Evolutionary conservation across 2,113 vertebrate species (phyloP).

Genomic region (Oostethus manadensis): DNA sequence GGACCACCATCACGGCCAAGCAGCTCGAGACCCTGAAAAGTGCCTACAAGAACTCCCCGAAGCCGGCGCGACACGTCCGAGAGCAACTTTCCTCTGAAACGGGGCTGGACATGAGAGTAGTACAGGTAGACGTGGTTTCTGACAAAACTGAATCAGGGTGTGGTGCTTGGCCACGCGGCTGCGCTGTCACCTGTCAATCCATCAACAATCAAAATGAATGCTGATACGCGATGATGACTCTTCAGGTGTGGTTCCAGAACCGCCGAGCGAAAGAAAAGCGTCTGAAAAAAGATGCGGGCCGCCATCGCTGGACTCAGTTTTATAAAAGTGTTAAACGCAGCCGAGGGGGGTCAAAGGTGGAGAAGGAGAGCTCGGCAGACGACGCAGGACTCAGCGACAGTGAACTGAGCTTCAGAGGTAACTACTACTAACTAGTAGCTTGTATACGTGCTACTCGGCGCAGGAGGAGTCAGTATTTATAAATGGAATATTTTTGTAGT

Average conservation of each 20-base stretch:
- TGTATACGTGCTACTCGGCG: no score
- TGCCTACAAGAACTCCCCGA: slow-evolving; percentile 97
- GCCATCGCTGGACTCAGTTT: slow-evolving; percentile 97
- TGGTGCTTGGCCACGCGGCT: not conserved
- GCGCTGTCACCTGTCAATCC: no score
- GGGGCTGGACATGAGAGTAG: slow-evolving; percentile 95
- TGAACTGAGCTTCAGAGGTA: slow-evolving; percentile 96
- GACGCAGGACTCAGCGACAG: slow-evolving; percentile 96
- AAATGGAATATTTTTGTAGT: no score
- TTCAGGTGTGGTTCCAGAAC: slow-evolving; percentile 98
- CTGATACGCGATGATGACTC: not conserved
- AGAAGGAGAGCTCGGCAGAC: slow-evolving; percentile 93
- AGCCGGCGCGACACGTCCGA: slow-evolving; percentile 90
- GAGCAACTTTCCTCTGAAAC: slow-evolving; percentile 98
- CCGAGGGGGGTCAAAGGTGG: slow-evolving; percentile 81
- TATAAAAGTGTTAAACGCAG: slow-evolving; percentile 92
- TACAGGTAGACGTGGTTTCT: slow-evolving; percentile 78
- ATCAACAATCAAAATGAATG: not conserved
- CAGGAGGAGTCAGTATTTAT: no score
- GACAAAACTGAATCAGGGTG: no score
- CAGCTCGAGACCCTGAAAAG: slow-evolving; percentile 97
- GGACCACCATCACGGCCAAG: slow-evolving; percentile 97
- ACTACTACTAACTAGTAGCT: slow-evolving; percentile 7
- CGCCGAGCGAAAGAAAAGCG: slow-evolving; percentile 94
- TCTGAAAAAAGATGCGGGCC: slow-evolving; percentile 93